A percentile compares a stretch with the other conserved stretches of the same genome.
phyloP scores from a whole-genome alignment of 1,140 invertebrate species.

The Drosophila bocki region DNA sequence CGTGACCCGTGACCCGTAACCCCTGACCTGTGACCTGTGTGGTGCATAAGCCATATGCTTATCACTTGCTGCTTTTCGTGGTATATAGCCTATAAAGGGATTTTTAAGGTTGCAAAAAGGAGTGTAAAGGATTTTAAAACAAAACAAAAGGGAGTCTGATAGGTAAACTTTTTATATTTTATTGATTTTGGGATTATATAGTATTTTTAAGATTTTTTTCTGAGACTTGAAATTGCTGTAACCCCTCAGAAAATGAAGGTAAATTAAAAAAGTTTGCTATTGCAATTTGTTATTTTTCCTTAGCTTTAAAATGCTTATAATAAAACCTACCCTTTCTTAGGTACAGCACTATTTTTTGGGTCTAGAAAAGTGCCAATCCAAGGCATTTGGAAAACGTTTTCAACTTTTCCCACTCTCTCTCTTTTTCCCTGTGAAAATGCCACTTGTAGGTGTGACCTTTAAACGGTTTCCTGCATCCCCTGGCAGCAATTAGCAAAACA shows the following conservation, averaged over 20 bases:
- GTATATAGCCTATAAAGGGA: not conserved
- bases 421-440: not conserved
- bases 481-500: constrained; percentile 11
- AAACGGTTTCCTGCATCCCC: not conserved
- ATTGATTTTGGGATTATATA: not conserved
- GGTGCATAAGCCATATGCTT: constrained; percentile 17
- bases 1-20: constrained; percentile 3
- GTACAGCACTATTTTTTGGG: not conserved
- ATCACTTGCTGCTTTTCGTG: not conserved
- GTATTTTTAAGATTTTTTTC: not conserved
- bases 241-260: no score
- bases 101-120: not conserved
- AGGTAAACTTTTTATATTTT: not conserved
- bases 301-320: no score
- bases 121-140: not conserved
- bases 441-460: constrained; percentile 15
- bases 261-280: no score
- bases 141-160: not conserved
- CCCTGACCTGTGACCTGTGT: constrained; percentile 2
- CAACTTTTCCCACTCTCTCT: not conserved
- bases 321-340: not conserved
- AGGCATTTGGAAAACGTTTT: not conserved
- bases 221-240: not conserved
- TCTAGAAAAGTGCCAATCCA: not conserved
- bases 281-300: no score